Evolutionary conservation across 2,888 invertebrate species (phyloP), one percentile per base, ranked within the genome.

Genomic region (Trimorus sp.): DNA sequence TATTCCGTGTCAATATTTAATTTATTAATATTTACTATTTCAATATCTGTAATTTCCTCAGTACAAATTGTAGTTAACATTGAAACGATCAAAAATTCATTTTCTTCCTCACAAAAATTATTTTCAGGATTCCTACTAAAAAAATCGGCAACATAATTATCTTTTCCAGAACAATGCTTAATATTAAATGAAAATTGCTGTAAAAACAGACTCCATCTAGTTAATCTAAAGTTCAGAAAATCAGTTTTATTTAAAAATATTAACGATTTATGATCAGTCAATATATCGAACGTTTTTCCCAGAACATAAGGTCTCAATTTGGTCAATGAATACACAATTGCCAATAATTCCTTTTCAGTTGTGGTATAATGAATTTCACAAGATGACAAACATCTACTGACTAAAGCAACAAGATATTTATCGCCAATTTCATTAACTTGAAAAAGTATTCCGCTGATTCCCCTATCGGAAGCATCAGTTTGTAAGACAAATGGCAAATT

Each of bases 111-210:
- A 12, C 12, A 14, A 40, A 76, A 69, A 14, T 51, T 59, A 11
- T 59, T 51, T 5, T 58, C 37, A 0, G 78, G 60, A 49, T 73
- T 63, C 4, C 73, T 26, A 56, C 78, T 79, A n/a, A 56, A 37
- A 56, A 56, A 56, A 56, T 56, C 37, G 1, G 56, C 56, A 4
- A 37, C 37, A n/a, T 56, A 56, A 26, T 53, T 53, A 16, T 56
- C 37, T 1, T 36, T 36, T 56, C 56, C 56, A 6, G 38, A 7
- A 38, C 56, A 56, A 7, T 56, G 36, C n/a, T 36, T 12, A 36
- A 56, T n/a, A 7, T 37, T 14, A 37, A 56, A 56, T 37, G 36
- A 36, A 7, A 56, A 56, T 37, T 56, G 56, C 37, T 56, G 56
- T n/a, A 56, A 60, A 73, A 15, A 26, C 40, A 59, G 54, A 71